Evolutionary conservation across 2,888 invertebrate genomes (phyloP), one percentile per base, ranked within the genome.

Genomic region (Archaeoteleia sp.): DNA sequence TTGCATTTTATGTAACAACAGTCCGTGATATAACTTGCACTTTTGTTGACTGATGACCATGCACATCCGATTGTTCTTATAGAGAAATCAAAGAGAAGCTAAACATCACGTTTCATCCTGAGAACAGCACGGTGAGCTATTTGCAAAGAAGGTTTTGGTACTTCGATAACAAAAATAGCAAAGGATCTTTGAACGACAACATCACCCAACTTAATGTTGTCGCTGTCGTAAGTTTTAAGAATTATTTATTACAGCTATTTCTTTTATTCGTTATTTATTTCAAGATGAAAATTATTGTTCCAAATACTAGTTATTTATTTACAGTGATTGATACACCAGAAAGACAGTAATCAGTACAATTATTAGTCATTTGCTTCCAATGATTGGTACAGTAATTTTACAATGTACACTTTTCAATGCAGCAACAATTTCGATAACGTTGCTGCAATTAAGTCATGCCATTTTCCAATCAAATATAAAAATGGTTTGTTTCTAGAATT

Each of bases 191-290:
- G 8, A 85, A 87, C 8, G 95, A 95, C 78, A 86, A 87, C 32
- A 87, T 95, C 58, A 91, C 90, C 0, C 92, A 92, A 0, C 83
- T 95, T 0, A 95, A 96, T 83, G 90, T 92, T 1, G 90, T 95
- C 4, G 91, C 92, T 46, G 87, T 93, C 86, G 96, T 96, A 82
- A 90, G 92, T 32, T 12, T 32, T 30, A 10, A 3, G 0, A 42
- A 23, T 27, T 12, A 25, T 23, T 8, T 20, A 6, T 20, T 40
- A 7, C 12, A 34, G 7, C 1, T 15, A 39, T 13, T 25, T 39
- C 37, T n/a, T n/a, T n/a, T n/a, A n/a, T n/a, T n/a, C n/a, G n/a
- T n/a, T n/a, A n/a, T n/a, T n/a, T n/a, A n/a, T n/a, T n/a, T n/a
- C n/a, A n/a, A n/a, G n/a, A n/a, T n/a, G n/a, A n/a, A n/a, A n/a